Evolutionary conservation across 2,797 vertebrate genomes (phyloP), one percentile per base, ranked within the genome.

Genomic region (Ataeniobius toweri): DNA sequence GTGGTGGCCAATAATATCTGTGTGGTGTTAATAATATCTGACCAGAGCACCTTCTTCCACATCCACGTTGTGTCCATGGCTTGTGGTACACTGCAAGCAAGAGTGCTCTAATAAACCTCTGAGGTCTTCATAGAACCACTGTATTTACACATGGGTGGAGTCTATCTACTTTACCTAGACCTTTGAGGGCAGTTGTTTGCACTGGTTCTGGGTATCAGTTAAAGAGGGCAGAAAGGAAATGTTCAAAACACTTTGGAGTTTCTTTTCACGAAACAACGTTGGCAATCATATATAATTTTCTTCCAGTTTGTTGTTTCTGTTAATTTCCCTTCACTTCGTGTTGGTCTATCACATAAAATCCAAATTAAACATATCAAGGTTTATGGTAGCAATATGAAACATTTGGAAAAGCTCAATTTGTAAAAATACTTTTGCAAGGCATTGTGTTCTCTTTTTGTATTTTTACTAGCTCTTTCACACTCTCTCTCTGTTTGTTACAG

Each of bases 401-500:
- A 65, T 20, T 16, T 9, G 31, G 16, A 12, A 65, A 65, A 39
- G 18, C 8, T 0, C 16, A 65, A 39, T 14, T 39, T 31, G 18
- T 39, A 5, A 31, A 65, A 39, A 39, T 39, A 65, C 59, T 75
- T 41, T 24, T 51, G 50, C 16, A 44, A 14, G 18, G 14, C 5
- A 28, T 41, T 56, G 31, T 2, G 39, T 36, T 39, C 14, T 28
- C 24, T 13, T 20, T 56, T 59, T 18, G 2, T 13, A 2, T 28
- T 76, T 46, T 50, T 24, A 63, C 20, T 72, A 61, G 63, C 48
- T 81, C 28, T 78, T 63, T 63, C 61, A 22, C 31, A 36, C 16
- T 63, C 31, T 58, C 55, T 63, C 31, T 58, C 13, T 46, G 50
- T 51, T 51, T 77, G 22, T 55, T 61, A 89, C 80, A 93, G 93